Percentiles rank a stretch among this genome's conserved stretches.
phyloP scores from a whole-genome alignment of 1,140 invertebrate genomes.

The Drosophila prosaltans region DNA sequence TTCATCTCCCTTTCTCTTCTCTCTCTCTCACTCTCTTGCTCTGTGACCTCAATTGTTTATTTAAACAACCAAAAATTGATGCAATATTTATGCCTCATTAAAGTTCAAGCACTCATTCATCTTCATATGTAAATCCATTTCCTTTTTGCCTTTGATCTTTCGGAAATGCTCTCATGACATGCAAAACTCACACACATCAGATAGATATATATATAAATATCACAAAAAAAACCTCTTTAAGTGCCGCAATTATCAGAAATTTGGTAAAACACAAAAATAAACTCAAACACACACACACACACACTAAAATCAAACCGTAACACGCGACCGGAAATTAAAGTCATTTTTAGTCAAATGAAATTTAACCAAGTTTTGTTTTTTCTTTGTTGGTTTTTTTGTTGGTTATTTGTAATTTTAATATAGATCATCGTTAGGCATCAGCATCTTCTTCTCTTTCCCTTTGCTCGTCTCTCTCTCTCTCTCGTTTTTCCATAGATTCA shows the following conservation, averaged over 20 bases:
- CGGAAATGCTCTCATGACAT: constrained; percentile 70
- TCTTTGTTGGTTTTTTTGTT: constrained; percentile 42
- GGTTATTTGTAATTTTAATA: constrained; percentile 36
- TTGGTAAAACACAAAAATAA: constrained; percentile 60
- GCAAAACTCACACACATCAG: constrained; percentile 57
- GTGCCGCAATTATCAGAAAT: constrained; percentile 66
- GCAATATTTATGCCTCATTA: constrained; percentile 47
- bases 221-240: constrained; percentile 50
- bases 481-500: neutral
- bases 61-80: constrained; percentile 43
- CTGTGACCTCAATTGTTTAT: constrained; percentile 67
- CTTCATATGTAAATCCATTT: constrained; percentile 81
- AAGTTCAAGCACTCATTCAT: constrained; percentile 52
- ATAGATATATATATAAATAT: neutral
- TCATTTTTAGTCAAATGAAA: constrained; percentile 69
- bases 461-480: neutral
- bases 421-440: constrained; percentile 36
- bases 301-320: constrained; percentile 30
- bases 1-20: neutral
- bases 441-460: constrained; percentile 9
- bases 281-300: neutral
- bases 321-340: constrained; percentile 81
- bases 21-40: neutral
- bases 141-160: constrained; percentile 42
- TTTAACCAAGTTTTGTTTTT: constrained; percentile 54